Percentiles rank a stretch among this genome's conserved stretches.
Evolutionary conservation across 30 jellyfish, hydroid and myxozoan species (phyloP).

Genomic region (Pseudorhiza aurosa): DNA sequence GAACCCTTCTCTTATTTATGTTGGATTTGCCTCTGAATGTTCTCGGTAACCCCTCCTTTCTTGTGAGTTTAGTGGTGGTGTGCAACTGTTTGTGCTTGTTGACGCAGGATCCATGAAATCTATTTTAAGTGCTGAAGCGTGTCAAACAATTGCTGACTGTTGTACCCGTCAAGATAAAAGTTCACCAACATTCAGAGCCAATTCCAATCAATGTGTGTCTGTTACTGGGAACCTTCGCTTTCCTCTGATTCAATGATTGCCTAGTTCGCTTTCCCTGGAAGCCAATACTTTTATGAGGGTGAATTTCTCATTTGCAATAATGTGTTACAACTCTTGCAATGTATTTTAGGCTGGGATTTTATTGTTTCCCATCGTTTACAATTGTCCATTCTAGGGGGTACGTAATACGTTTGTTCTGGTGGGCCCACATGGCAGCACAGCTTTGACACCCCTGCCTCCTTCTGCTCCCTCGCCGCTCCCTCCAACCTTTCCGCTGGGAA

Average conservation of each 20-base stretch:
- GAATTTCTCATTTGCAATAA: constrained; percentile 12
- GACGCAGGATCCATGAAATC: constrained; percentile 31
- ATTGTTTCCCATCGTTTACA: constrained; percentile 26
- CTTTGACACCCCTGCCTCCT: constrained; percentile 12
- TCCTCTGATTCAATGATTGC: constrained; percentile 7
- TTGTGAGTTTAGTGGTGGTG: constrained; percentile 14
- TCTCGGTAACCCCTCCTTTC: constrained; percentile 3
- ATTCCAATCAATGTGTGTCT: constrained; percentile 25
- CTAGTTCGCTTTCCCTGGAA: constrained; percentile 15
- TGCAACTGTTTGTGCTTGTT: neutral
- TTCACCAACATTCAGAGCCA: constrained; percentile 28
- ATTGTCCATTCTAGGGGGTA: constrained; percentile 24
- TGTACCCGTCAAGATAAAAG: neutral
- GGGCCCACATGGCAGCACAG: constrained; percentile 32
- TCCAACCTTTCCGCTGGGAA: constrained; percentile 30
- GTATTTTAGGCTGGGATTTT: constrained; percentile 33
- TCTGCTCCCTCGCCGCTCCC: constrained; percentile 11
- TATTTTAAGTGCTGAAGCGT: constrained; percentile 7
- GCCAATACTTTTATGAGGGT: constrained; percentile 5
- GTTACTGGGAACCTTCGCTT: constrained; percentile 14
- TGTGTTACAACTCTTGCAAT: constrained; percentile 22
- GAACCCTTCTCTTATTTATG: constrained; percentile 9
- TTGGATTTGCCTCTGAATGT: neutral
- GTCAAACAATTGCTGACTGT: neutral
- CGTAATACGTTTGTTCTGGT: constrained; percentile 16